Percentiles rank a stretch among this genome's conserved stretches.
These are phyloP conservation scores for Heteromurus nitidus DNA, from an alignment of 2,888 invertebrate species.

Conservation along the genomic window DNA sequence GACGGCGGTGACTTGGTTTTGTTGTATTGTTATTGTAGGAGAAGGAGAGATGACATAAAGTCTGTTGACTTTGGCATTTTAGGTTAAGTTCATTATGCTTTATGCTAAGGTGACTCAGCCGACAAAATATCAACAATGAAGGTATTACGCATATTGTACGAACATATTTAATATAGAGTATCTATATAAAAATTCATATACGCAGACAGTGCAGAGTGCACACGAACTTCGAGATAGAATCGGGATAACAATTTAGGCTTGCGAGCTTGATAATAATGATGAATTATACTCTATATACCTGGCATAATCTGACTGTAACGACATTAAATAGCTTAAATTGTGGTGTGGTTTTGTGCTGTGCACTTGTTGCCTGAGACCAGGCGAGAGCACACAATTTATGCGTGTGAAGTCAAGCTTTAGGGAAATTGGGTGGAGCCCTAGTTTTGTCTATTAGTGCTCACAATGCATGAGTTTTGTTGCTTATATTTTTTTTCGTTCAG, in stretches of 20 bases:
- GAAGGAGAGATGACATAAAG: constrained; percentile 18
- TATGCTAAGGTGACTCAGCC: constrained; percentile 40
- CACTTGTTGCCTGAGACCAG: constrained; percentile 1
- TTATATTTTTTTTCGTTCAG: constrained; percentile 9
- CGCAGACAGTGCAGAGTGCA: not conserved
- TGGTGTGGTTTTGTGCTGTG: too few relatives aligned
- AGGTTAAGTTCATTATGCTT: constrained; percentile 59
- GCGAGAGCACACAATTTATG: not conserved
- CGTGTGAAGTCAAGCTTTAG: constrained; percentile 31
- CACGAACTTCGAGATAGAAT: constrained; percentile 21
- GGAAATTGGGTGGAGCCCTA: constrained; percentile 55
- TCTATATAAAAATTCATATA: not conserved
- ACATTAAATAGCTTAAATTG: constrained; percentile 21
- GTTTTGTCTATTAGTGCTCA: constrained; percentile 42
- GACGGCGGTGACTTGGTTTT: not conserved
- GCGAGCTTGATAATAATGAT: constrained; percentile 53
- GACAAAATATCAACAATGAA: constrained; percentile 10
- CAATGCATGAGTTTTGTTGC: constrained; percentile 34
- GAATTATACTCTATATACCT: constrained; percentile 31
- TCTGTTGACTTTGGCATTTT: constrained; percentile 40
- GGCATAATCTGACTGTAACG: constrained; percentile 37
- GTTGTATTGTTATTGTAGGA: not conserved
- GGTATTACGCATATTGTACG: too few relatives aligned
- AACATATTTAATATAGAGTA: not conserved
- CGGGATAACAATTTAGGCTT: constrained; percentile 39